A percentile compares a stretch with the other conserved stretches of the same genome.
These are phyloP conservation scores for Graptemys geographica DNA, from an alignment of 2,797 vertebrate species.

Conservation along the genomic window DNA sequence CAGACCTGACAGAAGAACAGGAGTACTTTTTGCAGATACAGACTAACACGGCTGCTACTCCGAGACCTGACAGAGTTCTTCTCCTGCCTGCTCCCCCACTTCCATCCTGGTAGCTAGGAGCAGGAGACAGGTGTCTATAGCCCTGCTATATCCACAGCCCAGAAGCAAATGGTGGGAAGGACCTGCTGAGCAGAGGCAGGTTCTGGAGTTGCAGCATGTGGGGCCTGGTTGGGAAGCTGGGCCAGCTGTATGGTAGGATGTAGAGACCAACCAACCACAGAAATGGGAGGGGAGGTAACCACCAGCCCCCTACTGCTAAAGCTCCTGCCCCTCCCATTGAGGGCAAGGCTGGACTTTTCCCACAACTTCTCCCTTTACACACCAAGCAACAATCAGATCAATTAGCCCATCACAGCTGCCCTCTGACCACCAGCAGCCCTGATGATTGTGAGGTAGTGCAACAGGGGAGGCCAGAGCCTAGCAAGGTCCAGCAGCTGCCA, in stretches of 20 bases:
- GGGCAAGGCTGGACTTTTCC: background rate
- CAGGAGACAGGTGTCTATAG: background rate
- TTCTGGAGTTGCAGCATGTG: background rate
- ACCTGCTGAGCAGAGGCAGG: background rate
- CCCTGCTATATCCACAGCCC: background rate
- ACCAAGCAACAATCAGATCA: background rate
- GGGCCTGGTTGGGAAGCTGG: background rate
- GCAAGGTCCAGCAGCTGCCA: no score
- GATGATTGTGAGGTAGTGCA: fast-evolving
- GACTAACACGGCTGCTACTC: no score
- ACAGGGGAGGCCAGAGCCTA: background rate
- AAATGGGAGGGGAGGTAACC: background rate
- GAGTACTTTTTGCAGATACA: no score
- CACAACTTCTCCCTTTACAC: fast-evolving
- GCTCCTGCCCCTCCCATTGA: no score
- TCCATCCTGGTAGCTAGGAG: no score
- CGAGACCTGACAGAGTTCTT: no score
- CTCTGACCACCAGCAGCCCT: no score
- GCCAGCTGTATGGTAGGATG: background rate
- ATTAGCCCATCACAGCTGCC: no score
- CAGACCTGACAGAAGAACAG: no score
- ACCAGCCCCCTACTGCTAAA: no score
- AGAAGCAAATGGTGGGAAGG: background rate
- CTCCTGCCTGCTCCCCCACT: background rate
- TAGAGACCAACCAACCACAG: background rate